Conservation (phyloP, 2,797 vertebrate genomes). For the Malurus leucopterus region DNA sequence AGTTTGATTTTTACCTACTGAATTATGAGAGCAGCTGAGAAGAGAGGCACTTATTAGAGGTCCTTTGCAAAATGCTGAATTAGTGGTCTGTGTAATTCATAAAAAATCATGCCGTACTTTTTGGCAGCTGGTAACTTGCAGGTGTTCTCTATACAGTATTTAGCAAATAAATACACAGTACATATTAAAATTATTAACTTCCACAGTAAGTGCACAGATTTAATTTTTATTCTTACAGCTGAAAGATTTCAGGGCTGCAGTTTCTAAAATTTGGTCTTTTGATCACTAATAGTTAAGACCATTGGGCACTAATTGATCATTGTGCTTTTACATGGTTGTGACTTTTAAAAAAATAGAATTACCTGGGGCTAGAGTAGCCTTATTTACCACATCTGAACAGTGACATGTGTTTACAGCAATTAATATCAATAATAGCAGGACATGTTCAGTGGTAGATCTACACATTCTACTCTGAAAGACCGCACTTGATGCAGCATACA, state of each 20-base stretch:
- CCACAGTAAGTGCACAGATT: background rate
- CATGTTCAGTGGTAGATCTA: background rate
- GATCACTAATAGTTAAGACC: background rate
- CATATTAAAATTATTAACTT: slow-evolving; percentile 19
- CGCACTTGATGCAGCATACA: background rate
- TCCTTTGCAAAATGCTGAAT: background rate
- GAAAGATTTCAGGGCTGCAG: background rate
- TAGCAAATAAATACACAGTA: background rate
- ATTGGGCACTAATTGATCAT: background rate
- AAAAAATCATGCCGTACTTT: background rate
- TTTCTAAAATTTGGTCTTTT: background rate
- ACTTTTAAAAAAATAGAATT: background rate
- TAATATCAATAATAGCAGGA: background rate
- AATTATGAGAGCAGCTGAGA: background rate
- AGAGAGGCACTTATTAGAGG: background rate
- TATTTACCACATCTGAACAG: background rate
- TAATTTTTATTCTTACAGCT: background rate
- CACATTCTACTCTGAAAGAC: background rate
- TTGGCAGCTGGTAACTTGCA: background rate
- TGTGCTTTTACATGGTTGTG: background rate
- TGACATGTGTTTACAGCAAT: background rate
- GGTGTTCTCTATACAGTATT: background rate
- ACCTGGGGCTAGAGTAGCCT: background rate
- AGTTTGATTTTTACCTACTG: background rate
- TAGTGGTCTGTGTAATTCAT: background rate